Conservation (phyloP, 2,888 invertebrate species). For the Hermaeophaga mercurialis region DNA sequence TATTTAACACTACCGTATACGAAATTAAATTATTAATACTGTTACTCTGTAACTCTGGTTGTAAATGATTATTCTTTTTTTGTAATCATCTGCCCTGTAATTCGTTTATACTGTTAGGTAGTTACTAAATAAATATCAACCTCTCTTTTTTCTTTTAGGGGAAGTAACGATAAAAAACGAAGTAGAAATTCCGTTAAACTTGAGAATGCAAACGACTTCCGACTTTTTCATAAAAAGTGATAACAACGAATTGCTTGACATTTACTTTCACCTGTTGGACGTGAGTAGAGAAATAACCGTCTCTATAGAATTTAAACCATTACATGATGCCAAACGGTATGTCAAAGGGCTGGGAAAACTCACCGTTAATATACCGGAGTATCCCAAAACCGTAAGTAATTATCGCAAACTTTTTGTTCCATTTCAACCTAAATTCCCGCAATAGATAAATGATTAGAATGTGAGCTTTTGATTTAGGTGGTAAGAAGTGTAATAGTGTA, state of each 20-base stretch:
- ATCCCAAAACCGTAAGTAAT: slow-evolving; percentile 54
- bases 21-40: no score
- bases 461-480: no score
- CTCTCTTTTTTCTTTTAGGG: slow-evolving; percentile 58
- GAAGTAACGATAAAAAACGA: slow-evolving; percentile 63
- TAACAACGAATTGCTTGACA: slow-evolving; percentile 1
- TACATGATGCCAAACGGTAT: slow-evolving; percentile 42
- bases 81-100: no score
- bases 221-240: slow-evolving; percentile 35
- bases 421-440: no score
- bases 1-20: no score
- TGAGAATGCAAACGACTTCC: slow-evolving; percentile 29
- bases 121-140: no score
- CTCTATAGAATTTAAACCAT: slow-evolving; percentile 39
- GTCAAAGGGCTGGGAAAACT: slow-evolving; percentile 45
- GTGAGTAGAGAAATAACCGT: slow-evolving; percentile 6
- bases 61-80: no score
- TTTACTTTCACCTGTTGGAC: not conserved
- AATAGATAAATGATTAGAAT: no score
- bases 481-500: no score
- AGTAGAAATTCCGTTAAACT: slow-evolving; percentile 54
- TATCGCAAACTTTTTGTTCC: not conserved
- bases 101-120: no score
- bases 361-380: slow-evolving; percentile 53
- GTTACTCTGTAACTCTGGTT: no score